Conservation (phyloP, 2,888 invertebrate species). For the Eretmocerus hayati region DNA sequence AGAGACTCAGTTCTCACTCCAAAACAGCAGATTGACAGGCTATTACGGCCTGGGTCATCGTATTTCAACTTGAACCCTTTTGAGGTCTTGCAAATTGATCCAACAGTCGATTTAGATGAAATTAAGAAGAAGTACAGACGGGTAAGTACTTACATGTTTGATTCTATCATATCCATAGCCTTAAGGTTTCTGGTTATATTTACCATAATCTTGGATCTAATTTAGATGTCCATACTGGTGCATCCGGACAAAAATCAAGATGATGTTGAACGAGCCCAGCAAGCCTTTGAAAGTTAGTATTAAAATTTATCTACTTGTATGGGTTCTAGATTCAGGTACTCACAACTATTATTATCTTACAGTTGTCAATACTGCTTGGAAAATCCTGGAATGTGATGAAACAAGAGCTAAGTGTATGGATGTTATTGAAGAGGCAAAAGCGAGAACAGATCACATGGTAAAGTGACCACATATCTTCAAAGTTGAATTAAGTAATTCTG, state of each 20-base stretch:
- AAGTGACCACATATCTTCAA: constrained; percentile 5
- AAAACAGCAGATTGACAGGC: constrained; percentile 92
- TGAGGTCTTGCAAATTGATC: constrained; percentile 87
- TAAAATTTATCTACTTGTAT: background rate
- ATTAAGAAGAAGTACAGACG: constrained; percentile 94
- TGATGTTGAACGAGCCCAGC: constrained; percentile 88
- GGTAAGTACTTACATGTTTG: no score
- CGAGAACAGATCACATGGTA: constrained; percentile 88
- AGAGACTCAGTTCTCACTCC: constrained; percentile 94
- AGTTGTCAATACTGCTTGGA: constrained; percentile 92
- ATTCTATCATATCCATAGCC: background rate
- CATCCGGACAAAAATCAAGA: constrained; percentile 99
- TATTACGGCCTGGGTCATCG: constrained; percentile 92
- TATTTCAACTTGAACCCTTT: constrained; percentile 98
- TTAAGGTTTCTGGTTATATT: no score
- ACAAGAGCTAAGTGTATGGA: constrained; percentile 90
- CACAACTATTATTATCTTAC: constrained; percentile 24
- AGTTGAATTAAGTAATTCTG: constrained; percentile 5
- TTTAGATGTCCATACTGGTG: constrained; percentile 84
- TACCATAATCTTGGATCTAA: constrained; percentile 36
- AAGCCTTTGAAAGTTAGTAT: constrained; percentile 69
- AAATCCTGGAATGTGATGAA: constrained; percentile 90
- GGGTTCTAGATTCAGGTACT: constrained; percentile 4
- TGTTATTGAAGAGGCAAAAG: constrained; percentile 95
- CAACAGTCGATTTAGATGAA: constrained; percentile 80